Evolutionary conservation across 2,888 invertebrate genomes (phyloP).

Genomic region (Acleris cristana): DNA sequence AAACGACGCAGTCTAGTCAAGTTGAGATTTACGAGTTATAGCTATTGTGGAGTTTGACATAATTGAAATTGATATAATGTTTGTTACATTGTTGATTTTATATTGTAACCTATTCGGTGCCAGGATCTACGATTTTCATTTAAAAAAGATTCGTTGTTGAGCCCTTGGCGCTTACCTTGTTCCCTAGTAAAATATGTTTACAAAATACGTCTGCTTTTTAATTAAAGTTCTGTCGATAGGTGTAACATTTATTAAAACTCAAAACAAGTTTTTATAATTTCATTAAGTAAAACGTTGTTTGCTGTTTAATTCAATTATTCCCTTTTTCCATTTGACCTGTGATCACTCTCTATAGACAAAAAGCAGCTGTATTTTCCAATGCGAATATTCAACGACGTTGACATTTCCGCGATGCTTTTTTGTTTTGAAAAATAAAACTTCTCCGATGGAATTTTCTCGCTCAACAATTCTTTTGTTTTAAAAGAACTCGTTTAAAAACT

Average conservation of each 20-base stretch:
- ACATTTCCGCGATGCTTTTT: background rate
- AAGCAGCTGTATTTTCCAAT: background rate
- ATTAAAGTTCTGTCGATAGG: background rate
- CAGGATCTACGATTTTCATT: background rate
- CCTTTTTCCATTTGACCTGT: too few species aligned
- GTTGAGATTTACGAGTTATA: conserved; percentile 30
- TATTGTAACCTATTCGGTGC: background rate
- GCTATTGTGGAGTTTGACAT: conserved; percentile 21
- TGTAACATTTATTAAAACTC: too few species aligned
- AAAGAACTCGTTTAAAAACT: conserved; percentile 29
- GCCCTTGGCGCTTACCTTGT: too few species aligned
- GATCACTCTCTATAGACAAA: background rate
- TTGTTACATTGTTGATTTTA: conserved; percentile 22
- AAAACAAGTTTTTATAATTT: too few species aligned
- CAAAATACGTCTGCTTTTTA: background rate
- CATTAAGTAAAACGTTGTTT: too few species aligned
- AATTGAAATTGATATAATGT: conserved; percentile 26
- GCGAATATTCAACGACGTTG: background rate
- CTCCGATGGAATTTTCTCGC: background rate
- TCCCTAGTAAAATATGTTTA: too few species aligned
- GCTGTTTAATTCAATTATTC: too few species aligned
- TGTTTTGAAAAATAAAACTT: background rate
- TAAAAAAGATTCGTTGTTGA: background rate
- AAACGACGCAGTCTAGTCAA: conserved; percentile 37
- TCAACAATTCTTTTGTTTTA: conserved; percentile 21